Conservation (phyloP, 2,888 invertebrate species). For the Euproctis similis region DNA sequence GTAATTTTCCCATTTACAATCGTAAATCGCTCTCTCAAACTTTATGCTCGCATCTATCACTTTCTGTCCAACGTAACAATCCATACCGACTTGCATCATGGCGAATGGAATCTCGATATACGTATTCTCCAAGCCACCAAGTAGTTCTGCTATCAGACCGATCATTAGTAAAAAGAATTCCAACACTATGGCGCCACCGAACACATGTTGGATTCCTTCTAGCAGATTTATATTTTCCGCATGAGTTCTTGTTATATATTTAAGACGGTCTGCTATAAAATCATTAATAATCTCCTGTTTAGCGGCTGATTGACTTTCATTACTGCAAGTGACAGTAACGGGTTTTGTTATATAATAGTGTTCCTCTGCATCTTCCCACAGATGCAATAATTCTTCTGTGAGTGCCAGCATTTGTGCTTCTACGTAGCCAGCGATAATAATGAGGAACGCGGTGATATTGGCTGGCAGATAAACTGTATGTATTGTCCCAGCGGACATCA, state of each 20-base stretch:
- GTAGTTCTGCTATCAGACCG: slow-evolving; percentile 31
- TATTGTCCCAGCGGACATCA: slow-evolving; percentile 1
- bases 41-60: slow-evolving; percentile 37
- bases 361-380: slow-evolving; percentile 1
- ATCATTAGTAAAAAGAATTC: slow-evolving; percentile 30
- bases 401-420: slow-evolving; percentile 10
- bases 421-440: slow-evolving; percentile 9
- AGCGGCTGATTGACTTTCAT: background rate
- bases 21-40: slow-evolving; percentile 43
- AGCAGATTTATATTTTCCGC: slow-evolving; percentile 4
- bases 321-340: background rate
- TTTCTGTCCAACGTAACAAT: slow-evolving; percentile 46
- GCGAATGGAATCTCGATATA: slow-evolving; percentile 26
- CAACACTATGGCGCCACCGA: slow-evolving; percentile 28
- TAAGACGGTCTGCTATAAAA: slow-evolving; percentile 5
- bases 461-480: slow-evolving; percentile 5
- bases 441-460: slow-evolving; percentile 8
- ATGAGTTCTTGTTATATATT: slow-evolving; percentile 5
- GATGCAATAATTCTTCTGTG: slow-evolving; percentile 6
- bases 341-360: no score
- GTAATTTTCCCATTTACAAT: slow-evolving; percentile 52
- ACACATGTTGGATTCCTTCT: slow-evolving; percentile 12
- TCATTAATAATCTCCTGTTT: slow-evolving; percentile 3
- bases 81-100: slow-evolving; percentile 30
- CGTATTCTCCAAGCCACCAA: slow-evolving; percentile 36